Base-by-base conservation (phyloP, 2,888 invertebrate species). In the Linnaemya tessellans region DNA sequence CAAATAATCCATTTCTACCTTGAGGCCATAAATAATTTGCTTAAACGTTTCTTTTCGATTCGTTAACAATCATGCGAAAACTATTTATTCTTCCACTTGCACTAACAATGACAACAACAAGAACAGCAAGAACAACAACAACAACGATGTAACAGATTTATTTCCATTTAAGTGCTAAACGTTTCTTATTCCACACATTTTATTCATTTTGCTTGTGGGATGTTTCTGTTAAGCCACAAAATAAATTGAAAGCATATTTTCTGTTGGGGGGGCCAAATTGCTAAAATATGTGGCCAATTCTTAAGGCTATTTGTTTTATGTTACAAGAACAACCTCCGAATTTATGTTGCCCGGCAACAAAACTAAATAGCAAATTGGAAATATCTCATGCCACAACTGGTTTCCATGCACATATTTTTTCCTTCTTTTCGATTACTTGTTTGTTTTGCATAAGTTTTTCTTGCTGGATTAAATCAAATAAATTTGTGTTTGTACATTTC, bases 231-330 rank as follows among this genome's bases (percentile, higher is more conserved):
- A 67, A 75, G 68, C 75, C 85, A 54, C 54, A 85, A 85, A 71
- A 75, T 75, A 85, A 80, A 82, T 85, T 78, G 74, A 74, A 67
- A 80, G 70, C 74, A 79, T 79, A 79, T 71, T 79, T 85, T 85
- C 75, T 65, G 60, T 79, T 75, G 11, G 30, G 11, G 30, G 60
- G 81, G 46, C 65, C 60, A 80, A 84, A 71, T 84, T 81, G 68
- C 79, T 81, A 43, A 81, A 84, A 81, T 79, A 79, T 82, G 70
- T 85, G 71, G 82, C 79, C 79, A 85, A 71, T 75, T 43, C 85
- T 60, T 75, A 38, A 65, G 82, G 82, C 71, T 75, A 80, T 85
- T 85, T 75, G 60, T 82, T 82, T 70, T 49, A n/a, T 18, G 18
- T 46, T 20, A n/a, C 41, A 60, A 67, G 43, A 30, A 30, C 38